Base-by-base conservation (phyloP, 2,888 invertebrate species). In the Brachypalpus laphriformis region DNA sequence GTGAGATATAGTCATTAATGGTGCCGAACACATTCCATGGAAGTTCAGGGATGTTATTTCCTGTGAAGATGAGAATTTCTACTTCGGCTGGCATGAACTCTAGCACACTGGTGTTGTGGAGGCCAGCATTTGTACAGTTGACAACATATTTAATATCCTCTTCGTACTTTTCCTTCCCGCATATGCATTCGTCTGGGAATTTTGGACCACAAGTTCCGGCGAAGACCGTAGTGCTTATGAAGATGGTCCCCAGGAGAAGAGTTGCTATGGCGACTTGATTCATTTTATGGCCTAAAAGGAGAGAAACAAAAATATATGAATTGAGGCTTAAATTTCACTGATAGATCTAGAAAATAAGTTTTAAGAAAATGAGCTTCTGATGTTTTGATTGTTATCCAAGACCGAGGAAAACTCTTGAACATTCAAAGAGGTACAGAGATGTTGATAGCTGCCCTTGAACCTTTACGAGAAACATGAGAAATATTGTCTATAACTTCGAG, bases 21-120 rank as follows among this genome's bases (percentile, higher is more conserved):
- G 93, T 94, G 0, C 96, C 96, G 89, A 96, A 95, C 0, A 96
- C 92, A 89, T 96, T 96, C 93, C 94, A 93, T 2, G 95, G 95
- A 51, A 96, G 90, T 66, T 93, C 93, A 4, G 93, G 91, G 18
- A 96, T 92, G 86, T 93, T 90, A 89, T 96, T 96, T 9, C 96
- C 96, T 1, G 94, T 94, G 89, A 96, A 96, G 81, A 96, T 94
- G 1, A 96, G 91, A 40, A 95, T 94, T 91, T 95, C 93, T 3
- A 95, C 95, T 87, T 94, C 92, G 14, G 93, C 91, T 0, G 96
- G 96, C 82, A 96, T 92, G 66, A 93, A 92, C 87, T 93, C 91
- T 16, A 96, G 90, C 87, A 95, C 93, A 14, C 92, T 91, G 0
- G 94, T 93, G 82, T 94, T 93, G 0, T 89, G 93, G 87, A 96